Evolutionary conservation across 2,113 vertebrate species (phyloP).

Genomic region (Odontesthes bonariensis): DNA sequence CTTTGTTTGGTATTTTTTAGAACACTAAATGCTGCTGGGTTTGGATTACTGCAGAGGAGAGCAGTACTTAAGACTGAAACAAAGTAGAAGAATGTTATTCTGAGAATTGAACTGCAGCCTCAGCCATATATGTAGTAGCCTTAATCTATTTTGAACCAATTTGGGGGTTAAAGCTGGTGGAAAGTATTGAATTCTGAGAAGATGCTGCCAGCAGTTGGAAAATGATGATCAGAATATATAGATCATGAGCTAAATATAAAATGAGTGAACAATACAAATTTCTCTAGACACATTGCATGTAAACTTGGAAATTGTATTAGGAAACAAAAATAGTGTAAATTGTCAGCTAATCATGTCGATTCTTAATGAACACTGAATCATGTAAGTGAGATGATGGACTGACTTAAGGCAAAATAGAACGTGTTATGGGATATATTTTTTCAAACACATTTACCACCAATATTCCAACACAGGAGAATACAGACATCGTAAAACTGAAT

Average conservation of each 20-base stretch:
- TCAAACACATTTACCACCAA: conserved; percentile 59
- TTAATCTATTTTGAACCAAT: conserved; percentile 23
- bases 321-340: neutral
- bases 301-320: neutral
- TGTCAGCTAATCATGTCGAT: neutral
- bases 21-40: conserved; percentile 44
- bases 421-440: conserved; percentile 36
- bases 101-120: neutral
- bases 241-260: neutral
- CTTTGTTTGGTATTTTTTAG: conserved; percentile 67
- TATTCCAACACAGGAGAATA: conserved; percentile 54
- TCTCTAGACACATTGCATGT: neutral
- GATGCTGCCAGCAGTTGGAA: neutral
- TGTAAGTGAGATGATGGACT: conserved; percentile 15
- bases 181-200: neutral
- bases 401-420: conserved; percentile 21
- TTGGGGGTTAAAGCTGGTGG: neutral
- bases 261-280: neutral
- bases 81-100: conserved; percentile 25
- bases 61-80: conserved; percentile 43
- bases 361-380: neutral
- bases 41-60: conserved; percentile 36
- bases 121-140: neutral
- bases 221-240: neutral
- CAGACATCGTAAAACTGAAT: conserved; percentile 67